Evolutionary conservation across 2,113 vertebrate genomes (phyloP).

Genomic region (Cochlearius cochlearius): DNA sequence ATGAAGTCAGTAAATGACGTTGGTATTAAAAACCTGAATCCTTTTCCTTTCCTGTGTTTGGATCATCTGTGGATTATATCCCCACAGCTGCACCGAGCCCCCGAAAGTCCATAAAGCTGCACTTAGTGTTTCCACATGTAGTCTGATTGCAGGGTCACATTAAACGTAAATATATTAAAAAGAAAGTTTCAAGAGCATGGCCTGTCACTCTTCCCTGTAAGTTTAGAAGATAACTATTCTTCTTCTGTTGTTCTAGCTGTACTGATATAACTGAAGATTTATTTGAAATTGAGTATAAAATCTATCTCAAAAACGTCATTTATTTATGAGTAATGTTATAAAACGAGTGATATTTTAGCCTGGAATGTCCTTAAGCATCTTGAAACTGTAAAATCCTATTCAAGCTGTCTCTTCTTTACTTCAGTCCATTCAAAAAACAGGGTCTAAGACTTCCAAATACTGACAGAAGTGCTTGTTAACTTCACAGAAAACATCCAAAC

Average conservation of each 20-base stretch:
- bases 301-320: not conserved
- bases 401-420: not conserved
- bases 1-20: not conserved
- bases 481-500: slow-evolving; percentile 48
- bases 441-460: not conserved
- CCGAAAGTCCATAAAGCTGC: not conserved
- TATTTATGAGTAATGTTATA: not conserved
- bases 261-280: not conserved
- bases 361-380: not conserved
- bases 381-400: slow-evolving; percentile 2
- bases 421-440: not conserved
- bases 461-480: slow-evolving; percentile 22
- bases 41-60: not conserved
- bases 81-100: not conserved
- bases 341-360: not conserved
- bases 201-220: not conserved
- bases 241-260: not conserved
- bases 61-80: not conserved
- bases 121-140: not conserved
- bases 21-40: not conserved
- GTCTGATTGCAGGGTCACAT: not conserved
- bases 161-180: not conserved
- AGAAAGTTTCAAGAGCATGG: not conserved
- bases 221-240: not conserved
- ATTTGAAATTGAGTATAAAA: not conserved